phyloP scores from a whole-genome alignment of 1,140 invertebrate species.

The Wasmannia auropunctata region DNA sequence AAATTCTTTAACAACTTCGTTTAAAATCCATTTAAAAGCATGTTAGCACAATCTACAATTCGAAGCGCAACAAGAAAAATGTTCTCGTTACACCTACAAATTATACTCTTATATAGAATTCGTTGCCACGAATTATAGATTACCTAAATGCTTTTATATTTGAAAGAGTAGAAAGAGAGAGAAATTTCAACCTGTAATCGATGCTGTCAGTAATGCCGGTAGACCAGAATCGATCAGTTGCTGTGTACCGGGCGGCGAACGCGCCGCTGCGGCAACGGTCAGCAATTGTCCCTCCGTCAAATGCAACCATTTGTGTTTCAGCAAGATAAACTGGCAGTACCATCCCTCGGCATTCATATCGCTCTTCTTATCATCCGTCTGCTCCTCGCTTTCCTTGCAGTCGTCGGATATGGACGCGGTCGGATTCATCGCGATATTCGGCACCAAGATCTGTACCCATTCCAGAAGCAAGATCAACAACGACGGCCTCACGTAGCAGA shows the following conservation, averaged over 20 bases:
- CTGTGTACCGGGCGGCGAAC: conserved; percentile 90
- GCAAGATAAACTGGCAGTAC: conserved; percentile 83
- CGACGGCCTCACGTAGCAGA: conserved; percentile 93
- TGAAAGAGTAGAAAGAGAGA: not conserved
- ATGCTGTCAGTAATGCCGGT: conserved; percentile 88
- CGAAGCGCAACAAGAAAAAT: no score
- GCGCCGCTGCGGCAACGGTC: conserved; percentile 91
- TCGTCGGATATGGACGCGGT: conserved; percentile 87
- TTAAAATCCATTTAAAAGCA: not conserved
- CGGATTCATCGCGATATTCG: conserved; percentile 85
- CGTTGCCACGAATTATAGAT: not conserved
- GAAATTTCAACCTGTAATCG: conserved; percentile 82
- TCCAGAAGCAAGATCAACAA: conserved; percentile 91
- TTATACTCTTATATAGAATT: not conserved
- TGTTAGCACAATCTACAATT: not conserved
- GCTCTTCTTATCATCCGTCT: conserved; percentile 90
- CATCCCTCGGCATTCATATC: conserved; percentile 86
- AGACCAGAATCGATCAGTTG: conserved; percentile 92
- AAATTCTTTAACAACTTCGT: not conserved
- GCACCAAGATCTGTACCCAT: conserved; percentile 89
- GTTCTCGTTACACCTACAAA: not conserved
- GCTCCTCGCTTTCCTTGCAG: conserved; percentile 86
- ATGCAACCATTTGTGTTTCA: conserved; percentile 83
- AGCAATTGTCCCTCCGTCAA: conserved; percentile 89
- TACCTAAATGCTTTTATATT: not conserved